These are phyloP conservation scores for Philaethria dido DNA, from an alignment of 2,888 invertebrate species.

Conservation along the genomic window DNA sequence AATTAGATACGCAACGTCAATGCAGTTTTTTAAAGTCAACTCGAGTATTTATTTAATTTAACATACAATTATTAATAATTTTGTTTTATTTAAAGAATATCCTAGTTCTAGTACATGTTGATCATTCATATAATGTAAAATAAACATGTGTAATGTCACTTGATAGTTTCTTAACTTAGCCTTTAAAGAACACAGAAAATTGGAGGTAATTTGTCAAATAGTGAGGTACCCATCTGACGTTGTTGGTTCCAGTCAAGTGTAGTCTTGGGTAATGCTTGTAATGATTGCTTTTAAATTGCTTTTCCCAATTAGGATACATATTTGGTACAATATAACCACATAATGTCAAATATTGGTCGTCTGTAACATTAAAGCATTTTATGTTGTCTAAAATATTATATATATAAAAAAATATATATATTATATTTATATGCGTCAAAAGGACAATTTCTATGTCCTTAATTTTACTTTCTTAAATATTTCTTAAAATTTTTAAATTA, in stretches of 20 bases:
- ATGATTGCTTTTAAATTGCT: conserved; percentile 73
- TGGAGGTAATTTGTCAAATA: conserved; percentile 68
- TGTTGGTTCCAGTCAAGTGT: conserved; percentile 55
- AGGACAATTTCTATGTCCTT: not conserved
- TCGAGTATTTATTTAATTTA: too few relatives aligned
- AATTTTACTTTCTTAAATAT: not conserved
- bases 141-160: conserved; percentile 31
- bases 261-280: conserved; percentile 7
- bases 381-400: not conserved
- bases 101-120: not conserved
- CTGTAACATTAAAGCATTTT: not conserved
- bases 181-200: conserved; percentile 59
- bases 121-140: conserved; percentile 29
- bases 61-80: too few relatives aligned
- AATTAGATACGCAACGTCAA: too few relatives aligned
- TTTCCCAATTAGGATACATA: conserved; percentile 53
- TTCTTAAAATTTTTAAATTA: not conserved
- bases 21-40: too few relatives aligned
- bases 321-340: not conserved
- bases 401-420: not conserved
- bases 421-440: not conserved
- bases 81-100: too few relatives aligned
- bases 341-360: not conserved
- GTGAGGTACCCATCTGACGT: conserved; percentile 64
- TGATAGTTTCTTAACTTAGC: conserved; percentile 60